Conservation (phyloP, 2,888 invertebrate genomes). For the Drosophila anomalipes region DNA sequence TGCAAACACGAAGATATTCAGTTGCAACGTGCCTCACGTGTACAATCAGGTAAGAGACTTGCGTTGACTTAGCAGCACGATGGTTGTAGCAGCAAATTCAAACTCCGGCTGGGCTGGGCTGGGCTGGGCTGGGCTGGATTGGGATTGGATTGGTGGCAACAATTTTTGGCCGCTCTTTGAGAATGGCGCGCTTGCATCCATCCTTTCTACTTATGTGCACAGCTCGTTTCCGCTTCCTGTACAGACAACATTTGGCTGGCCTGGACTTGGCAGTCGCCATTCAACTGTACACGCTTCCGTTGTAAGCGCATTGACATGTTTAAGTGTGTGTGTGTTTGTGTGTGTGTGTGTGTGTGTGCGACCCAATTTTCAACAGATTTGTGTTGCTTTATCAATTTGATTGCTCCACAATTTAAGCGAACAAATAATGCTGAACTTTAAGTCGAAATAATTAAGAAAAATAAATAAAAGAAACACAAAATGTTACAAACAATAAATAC, state of each 20-base stretch:
- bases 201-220: conserved; percentile 68
- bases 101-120: conserved; percentile 6
- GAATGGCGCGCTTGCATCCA: conserved; percentile 61
- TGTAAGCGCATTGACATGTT: conserved; percentile 12
- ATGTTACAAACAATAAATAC: neutral
- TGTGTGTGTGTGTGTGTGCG: conserved; percentile 31
- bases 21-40: neutral
- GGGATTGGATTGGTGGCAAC: conserved; percentile 39
- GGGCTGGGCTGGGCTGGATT: neutral
- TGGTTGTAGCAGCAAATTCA: conserved; percentile 18
- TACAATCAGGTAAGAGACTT: conserved; percentile 8
- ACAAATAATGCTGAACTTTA: conserved; percentile 5
- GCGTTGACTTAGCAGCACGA: conserved; percentile 7
- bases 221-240: conserved; percentile 72
- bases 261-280: conserved; percentile 55
- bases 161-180: conserved; percentile 36
- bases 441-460: neutral
- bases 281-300: conserved; percentile 50
- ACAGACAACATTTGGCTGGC: conserved; percentile 70
- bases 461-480: neutral
- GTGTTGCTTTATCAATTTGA: conserved; percentile 32
- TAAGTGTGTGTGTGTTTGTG: neutral
- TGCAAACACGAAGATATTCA: neutral
- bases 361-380: conserved; percentile 51
- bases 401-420: conserved; percentile 5